phyloP scores from a whole-genome alignment of 2,113 vertebrate species.

The pig (Sus scrofa) region T2T-Sscrofa CM000815.6:132186501-132187000 shows the following conservation, averaged over 20 bases:
- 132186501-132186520: constrained; percentile 39
- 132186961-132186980: neutral
- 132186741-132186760: neutral
- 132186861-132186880: neutral
- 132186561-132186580: constrained; percentile 24
- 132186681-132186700: neutral
- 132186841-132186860: neutral
- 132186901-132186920: neutral
- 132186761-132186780: neutral
- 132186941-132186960: neutral
- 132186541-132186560: constrained; percentile 57
- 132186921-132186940: neutral
- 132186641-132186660: neutral
- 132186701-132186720: neutral
- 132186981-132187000: neutral
- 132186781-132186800: neutral
- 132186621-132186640: constrained; percentile 9
- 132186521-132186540: neutral
- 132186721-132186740: neutral
- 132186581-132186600: neutral
- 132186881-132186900: neutral
- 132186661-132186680: neutral
- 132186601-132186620: constrained; percentile 13
- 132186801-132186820: neutral
- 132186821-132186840: neutral